These are phyloP conservation scores for Chrysolina haemoptera DNA, from an alignment of 2,888 invertebrate genomes.

Conservation along the genomic window DNA sequence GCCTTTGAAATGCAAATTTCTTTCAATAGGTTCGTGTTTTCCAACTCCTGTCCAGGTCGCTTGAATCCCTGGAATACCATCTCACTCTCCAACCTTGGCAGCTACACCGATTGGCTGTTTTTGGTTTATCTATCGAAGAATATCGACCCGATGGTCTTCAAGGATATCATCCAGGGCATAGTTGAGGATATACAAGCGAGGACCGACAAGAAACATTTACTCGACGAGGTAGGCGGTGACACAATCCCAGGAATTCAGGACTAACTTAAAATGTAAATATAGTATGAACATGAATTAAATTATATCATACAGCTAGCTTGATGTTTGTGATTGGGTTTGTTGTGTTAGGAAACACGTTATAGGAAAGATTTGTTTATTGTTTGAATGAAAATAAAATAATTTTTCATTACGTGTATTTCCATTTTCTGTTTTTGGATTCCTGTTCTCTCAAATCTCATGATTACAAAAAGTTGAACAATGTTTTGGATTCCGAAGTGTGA, in stretches of 20 bases:
- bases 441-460: no score
- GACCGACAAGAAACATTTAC: conserved; percentile 46
- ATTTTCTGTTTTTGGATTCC: no score
- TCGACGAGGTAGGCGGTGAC: conserved; percentile 38
- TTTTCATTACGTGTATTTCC: no score
- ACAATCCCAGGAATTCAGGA: not conserved
- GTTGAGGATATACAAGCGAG: conserved; percentile 71
- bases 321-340: no score
- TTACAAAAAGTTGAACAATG: no score
- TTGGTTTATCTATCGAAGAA: conserved; percentile 87
- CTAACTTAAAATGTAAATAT: not conserved
- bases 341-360: no score
- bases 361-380: no score
- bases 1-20: no score
- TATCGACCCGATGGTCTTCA: conserved; percentile 84
- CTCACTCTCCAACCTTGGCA: conserved; percentile 76
- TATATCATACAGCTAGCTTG: no score
- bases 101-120: conserved; percentile 88
- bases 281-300: no score
- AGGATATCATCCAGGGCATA: conserved; percentile 74
- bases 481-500: no score
- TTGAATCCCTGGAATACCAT: conserved; percentile 77
- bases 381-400: no score
- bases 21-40: conserved; percentile 75
- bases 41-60: conserved; percentile 76